Evolutionary conservation across 2,113 vertebrate genomes (phyloP).

Genomic region (Cygnus atratus): DNA sequence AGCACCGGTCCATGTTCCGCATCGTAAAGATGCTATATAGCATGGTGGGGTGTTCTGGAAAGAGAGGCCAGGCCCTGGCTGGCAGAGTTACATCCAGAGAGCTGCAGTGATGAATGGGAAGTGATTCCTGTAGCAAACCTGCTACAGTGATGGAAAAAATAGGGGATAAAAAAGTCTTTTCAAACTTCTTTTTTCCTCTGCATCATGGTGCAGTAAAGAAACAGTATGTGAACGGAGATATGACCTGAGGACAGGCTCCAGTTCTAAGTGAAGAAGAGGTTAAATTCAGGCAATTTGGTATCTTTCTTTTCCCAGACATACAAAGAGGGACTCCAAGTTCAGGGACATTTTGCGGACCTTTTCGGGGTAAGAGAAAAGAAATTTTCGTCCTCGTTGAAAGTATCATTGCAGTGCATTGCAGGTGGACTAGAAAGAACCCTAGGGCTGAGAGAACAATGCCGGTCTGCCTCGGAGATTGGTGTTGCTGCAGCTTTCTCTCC

Average conservation of each 20-base stretch:
- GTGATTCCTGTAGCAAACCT: background rate
- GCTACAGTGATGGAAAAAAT: background rate
- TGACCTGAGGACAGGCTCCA: background rate
- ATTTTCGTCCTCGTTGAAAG: background rate
- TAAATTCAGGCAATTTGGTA: background rate
- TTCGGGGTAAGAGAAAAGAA: background rate
- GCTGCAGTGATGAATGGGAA: slow-evolving; percentile 20
- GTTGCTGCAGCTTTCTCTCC: slow-evolving; percentile 20
- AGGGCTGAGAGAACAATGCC: background rate
- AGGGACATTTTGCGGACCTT: background rate
- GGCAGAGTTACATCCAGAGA: background rate
- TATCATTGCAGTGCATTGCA: background rate
- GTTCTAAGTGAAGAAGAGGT: background rate
- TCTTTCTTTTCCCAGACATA: background rate
- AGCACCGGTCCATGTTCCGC: background rate
- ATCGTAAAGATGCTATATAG: background rate
- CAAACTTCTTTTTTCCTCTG: background rate
- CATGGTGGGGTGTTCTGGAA: background rate
- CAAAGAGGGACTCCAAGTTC: background rate
- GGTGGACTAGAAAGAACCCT: background rate
- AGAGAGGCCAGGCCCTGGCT: background rate
- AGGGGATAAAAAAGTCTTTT: background rate
- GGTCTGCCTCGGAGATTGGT: background rate
- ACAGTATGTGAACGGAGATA: background rate
- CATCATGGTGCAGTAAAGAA: background rate